Conservation (phyloP, 2,113 vertebrate genomes). For the Poeciliopsis turrubarensis region DNA sequence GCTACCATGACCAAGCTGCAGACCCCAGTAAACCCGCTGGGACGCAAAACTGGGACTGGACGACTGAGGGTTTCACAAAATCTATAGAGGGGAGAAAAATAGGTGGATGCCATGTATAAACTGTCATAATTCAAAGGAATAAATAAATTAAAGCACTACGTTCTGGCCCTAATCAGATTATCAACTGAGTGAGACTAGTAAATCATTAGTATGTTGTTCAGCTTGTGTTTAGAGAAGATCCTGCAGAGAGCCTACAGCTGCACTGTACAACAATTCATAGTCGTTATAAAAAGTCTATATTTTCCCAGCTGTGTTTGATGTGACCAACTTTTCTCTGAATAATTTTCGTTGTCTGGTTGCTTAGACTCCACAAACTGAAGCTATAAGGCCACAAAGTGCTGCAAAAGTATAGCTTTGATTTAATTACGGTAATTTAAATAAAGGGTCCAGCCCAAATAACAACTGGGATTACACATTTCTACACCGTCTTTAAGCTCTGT, state of each 20-base stretch:
- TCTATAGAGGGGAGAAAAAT: conserved; percentile 9
- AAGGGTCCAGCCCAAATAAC: conserved; percentile 20
- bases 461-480: background rate
- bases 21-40: conserved; percentile 23
- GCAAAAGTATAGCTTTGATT: conserved; percentile 26
- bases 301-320: conserved; percentile 13
- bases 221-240: conserved; percentile 5
- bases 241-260: conserved; percentile 21
- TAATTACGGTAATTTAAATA: conserved; percentile 37
- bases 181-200: conserved; percentile 29
- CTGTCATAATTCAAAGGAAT: conserved; percentile 31
- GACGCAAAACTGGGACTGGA: conserved; percentile 41
- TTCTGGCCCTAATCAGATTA: conserved; percentile 63
- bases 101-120: conserved; percentile 2
- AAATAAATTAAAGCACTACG: conserved; percentile 15
- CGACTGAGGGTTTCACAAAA: conserved; percentile 50
- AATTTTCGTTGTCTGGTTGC: conserved; percentile 3
- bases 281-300: background rate
- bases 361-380: background rate
- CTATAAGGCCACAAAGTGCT: conserved; percentile 12
- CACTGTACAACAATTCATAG: conserved; percentile 6
- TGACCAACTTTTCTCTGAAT: conserved; percentile 23
- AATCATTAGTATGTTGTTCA: background rate
- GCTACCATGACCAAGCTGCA: conserved; percentile 28
- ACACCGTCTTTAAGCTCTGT: conserved; percentile 14